A percentile compares a stretch with the other conserved stretches of the same genome.
These are phyloP conservation scores for Drosophila sproati DNA, from an alignment of 1,140 invertebrate genomes.

Conservation along the genomic window DNA sequence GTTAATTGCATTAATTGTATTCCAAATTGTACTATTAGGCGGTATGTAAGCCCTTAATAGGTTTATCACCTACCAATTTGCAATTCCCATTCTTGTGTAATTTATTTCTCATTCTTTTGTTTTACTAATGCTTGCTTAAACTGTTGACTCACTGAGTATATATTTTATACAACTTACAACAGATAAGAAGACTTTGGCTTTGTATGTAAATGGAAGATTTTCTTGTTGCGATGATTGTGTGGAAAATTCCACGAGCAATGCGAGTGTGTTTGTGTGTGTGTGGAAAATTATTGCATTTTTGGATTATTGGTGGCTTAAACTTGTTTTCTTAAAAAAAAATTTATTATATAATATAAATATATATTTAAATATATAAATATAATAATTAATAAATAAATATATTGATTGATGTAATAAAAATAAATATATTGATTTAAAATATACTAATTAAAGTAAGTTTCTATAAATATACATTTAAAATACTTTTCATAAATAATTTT, in stretches of 20 bases:
- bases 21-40: slow-evolving; percentile 11
- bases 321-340: not conserved
- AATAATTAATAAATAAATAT: not conserved
- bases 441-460: too few relatives aligned
- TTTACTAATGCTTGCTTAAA: slow-evolving; percentile 1
- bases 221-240: slow-evolving; percentile 46
- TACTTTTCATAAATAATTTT: too few relatives aligned
- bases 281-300: slow-evolving; percentile 2
- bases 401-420: too few relatives aligned
- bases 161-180: not conserved
- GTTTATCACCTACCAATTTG: not conserved
- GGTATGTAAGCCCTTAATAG: not conserved
- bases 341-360: too few relatives aligned
- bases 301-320: not conserved
- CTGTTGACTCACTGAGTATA: slow-evolving; percentile 4
- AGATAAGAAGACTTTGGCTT: slow-evolving; percentile 46
- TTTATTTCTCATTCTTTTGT: not conserved
- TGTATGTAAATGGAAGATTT: slow-evolving; percentile 59
- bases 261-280: not conserved
- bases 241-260: slow-evolving; percentile 64
- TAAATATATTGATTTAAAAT: too few relatives aligned
- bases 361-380: not conserved
- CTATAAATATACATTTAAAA: too few relatives aligned
- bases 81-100: not conserved
- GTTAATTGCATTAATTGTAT: slow-evolving; percentile 2